Evolutionary conservation across 2,888 invertebrate genomes (phyloP).

Genomic region (Alloscopus bannaensis): DNA sequence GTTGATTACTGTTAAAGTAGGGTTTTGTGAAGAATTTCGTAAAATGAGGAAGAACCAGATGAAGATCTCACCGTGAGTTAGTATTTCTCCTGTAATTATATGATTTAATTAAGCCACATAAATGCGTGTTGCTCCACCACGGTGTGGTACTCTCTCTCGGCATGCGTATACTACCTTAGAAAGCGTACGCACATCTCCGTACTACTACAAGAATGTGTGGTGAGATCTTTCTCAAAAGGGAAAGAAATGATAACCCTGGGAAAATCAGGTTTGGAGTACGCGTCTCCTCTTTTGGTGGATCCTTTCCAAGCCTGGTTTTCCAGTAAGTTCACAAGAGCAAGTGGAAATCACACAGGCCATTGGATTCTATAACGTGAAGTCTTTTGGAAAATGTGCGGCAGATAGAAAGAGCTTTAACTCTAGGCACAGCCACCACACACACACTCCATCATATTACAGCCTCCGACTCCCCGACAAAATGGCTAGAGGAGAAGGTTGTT

Average conservation of each 20-base stretch:
- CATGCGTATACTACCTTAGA: too few species aligned
- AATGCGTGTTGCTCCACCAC: neutral
- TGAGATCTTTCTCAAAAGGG: too few species aligned
- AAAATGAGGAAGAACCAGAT: constrained; percentile 12
- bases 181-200: too few species aligned
- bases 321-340: too few species aligned
- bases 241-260: too few species aligned
- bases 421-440: too few species aligned
- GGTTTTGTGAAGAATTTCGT: constrained; percentile 18
- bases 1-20: constrained; percentile 9
- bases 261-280: too few species aligned
- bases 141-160: neutral
- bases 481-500: too few species aligned
- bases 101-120: constrained; percentile 51
- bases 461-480: too few species aligned
- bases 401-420: neutral
- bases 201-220: too few species aligned
- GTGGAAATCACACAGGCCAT: neutral
- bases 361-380: neutral
- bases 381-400: neutral
- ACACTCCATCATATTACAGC: too few species aligned
- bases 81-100: constrained; percentile 49
- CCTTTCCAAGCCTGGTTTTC: neutral
- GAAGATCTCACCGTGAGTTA: constrained; percentile 14
- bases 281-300: too few species aligned